Conservation (phyloP, 2,797 vertebrate genomes). For the Hephaestus fuliginosus region DNA sequence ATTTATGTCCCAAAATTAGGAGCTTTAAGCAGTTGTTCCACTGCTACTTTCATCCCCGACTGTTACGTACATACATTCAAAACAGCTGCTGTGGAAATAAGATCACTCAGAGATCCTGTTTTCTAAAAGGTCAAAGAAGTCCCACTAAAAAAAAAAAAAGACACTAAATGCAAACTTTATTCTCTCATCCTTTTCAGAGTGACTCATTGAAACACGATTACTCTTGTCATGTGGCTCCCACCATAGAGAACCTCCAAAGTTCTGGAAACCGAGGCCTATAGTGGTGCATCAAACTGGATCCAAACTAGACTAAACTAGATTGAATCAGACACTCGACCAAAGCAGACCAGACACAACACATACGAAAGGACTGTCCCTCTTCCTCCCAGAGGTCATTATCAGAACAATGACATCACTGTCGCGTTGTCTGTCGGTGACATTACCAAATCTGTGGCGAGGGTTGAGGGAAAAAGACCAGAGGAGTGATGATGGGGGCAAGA, state of each 20-base stretch:
- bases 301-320: slow-evolving; percentile 41
- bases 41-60: background rate
- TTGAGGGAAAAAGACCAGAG: slow-evolving; percentile 9
- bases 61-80: background rate
- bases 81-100: slow-evolving; percentile 43
- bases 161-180: slow-evolving; percentile 40
- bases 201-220: slow-evolving; percentile 32
- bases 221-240: slow-evolving; percentile 44
- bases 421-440: slow-evolving; percentile 52
- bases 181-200: slow-evolving; percentile 5
- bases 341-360: slow-evolving; percentile 65
- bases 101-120: slow-evolving; percentile 11
- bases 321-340: slow-evolving; percentile 46
- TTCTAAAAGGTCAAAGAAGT: slow-evolving; percentile 28
- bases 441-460: slow-evolving; percentile 48
- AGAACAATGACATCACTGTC: slow-evolving; percentile 72
- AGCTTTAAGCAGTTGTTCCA: background rate
- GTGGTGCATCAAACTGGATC: slow-evolving; percentile 21
- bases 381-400: slow-evolving; percentile 47
- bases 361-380: slow-evolving; percentile 59
- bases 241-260: slow-evolving; percentile 19
- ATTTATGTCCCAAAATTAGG: background rate
- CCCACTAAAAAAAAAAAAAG: slow-evolving; percentile 21
- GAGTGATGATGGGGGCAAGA: slow-evolving; percentile 35
- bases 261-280: slow-evolving; percentile 38